A percentile compares a stretch with the other conserved stretches of the same genome.
These are phyloP conservation scores for Eustalomyia histrio DNA, from an alignment of 2,888 invertebrate species.

Conservation along the genomic window DNA sequence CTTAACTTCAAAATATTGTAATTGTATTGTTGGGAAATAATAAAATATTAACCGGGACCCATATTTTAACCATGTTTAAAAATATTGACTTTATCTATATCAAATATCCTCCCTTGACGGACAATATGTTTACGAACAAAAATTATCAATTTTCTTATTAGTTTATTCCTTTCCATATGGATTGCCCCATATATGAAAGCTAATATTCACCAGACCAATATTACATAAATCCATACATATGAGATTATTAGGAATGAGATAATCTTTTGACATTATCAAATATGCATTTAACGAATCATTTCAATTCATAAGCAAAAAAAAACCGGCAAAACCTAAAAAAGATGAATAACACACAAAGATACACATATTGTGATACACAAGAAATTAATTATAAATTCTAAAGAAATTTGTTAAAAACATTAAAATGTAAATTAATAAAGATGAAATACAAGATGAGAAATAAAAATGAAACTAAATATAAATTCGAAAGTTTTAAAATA, in stretches of 20 bases:
- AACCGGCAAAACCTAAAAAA: not conserved
- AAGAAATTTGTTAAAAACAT: conserved; percentile 20
- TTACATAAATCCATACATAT: conserved; percentile 10
- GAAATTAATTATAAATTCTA: conserved; percentile 37
- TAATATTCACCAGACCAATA: not conserved
- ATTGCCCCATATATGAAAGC: not conserved
- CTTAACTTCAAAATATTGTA: no score
- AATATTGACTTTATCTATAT: no score
- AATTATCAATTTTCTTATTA: no score
- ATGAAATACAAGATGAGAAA: not conserved
- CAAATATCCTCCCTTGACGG: no score
- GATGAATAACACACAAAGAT: not conserved
- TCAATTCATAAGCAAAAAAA: conserved; percentile 17
- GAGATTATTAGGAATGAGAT: conserved; percentile 23
- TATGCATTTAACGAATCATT: conserved; percentile 41
- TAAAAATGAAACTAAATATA: not conserved
- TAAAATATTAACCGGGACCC: no score
- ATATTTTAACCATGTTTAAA: no score
- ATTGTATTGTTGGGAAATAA: no score
- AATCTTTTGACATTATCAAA: conserved; percentile 49
- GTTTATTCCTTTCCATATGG: conserved; percentile 8
- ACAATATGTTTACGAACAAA: no score
- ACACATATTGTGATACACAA: conserved; percentile 1
- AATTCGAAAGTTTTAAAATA: not conserved
- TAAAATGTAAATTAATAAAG: conserved; percentile 1